Evolutionary conservation across 1,140 invertebrate species (phyloP).

Genomic region (Leptopilina clavipes): DNA sequence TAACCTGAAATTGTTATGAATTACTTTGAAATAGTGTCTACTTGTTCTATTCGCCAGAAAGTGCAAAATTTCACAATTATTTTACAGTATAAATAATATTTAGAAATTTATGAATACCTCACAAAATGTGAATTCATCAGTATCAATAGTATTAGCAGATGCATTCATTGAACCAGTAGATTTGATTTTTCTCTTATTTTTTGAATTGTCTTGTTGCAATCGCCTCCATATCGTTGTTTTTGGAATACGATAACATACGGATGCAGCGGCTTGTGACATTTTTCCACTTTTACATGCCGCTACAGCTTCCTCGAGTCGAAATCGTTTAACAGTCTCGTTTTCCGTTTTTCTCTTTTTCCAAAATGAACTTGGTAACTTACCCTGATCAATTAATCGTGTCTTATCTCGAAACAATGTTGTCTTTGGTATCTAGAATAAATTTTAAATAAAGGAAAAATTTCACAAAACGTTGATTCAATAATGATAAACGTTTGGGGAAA

Average conservation of each 20-base stretch:
- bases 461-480: too few relatives aligned
- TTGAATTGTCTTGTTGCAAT: slow-evolving; percentile 68
- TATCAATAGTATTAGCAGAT: slow-evolving; percentile 30
- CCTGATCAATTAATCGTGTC: slow-evolving; percentile 74
- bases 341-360: slow-evolving; percentile 73
- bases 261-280: slow-evolving; percentile 78
- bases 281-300: slow-evolving; percentile 76
- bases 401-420: slow-evolving; percentile 79
- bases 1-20: slow-evolving; percentile 35
- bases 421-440: slow-evolving; percentile 75
- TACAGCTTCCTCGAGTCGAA: slow-evolving; percentile 76
- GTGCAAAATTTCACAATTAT: too few relatives aligned
- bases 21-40: slow-evolving; percentile 46
- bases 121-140: slow-evolving; percentile 59
- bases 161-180: slow-evolving; percentile 43
- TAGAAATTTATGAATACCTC: slow-evolving; percentile 55
- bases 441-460: background rate
- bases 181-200: slow-evolving; percentile 41
- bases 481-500: too few relatives aligned
- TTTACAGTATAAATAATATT: background rate
- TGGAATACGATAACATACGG: slow-evolving; percentile 76
- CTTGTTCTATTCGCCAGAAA: too few relatives aligned
- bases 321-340: slow-evolving; percentile 73
- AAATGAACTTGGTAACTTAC: slow-evolving; percentile 75
- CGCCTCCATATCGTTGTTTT: slow-evolving; percentile 80